Conservation (phyloP, 2,113 vertebrate species). For the Collichthys lucidus region DNA sequence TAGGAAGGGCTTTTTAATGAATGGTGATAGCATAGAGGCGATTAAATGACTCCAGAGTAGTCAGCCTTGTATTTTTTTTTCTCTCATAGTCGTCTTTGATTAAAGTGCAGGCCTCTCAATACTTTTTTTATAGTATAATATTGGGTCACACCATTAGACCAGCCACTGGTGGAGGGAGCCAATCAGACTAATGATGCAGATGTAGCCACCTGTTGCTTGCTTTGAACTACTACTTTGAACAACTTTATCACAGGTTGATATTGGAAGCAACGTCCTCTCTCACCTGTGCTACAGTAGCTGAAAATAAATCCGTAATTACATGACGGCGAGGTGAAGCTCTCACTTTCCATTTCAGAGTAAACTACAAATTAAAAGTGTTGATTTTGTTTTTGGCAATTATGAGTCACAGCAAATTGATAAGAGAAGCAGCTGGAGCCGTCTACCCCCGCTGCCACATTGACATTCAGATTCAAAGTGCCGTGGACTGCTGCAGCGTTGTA, state of each 20-base stretch:
- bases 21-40: slow-evolving; percentile 44
- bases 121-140: slow-evolving; percentile 23
- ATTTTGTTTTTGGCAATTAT: slow-evolving; percentile 9
- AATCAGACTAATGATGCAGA: slow-evolving; percentile 31
- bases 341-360: neutral
- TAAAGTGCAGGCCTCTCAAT: slow-evolving; percentile 37
- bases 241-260: neutral
- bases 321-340: neutral
- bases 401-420: neutral
- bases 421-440: neutral
- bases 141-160: slow-evolving; percentile 10
- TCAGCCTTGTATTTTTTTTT: slow-evolving; percentile 16
- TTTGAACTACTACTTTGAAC: slow-evolving; percentile 32
- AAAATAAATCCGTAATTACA: neutral
- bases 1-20: slow-evolving; percentile 64
- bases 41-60: slow-evolving; percentile 54
- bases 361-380: slow-evolving; percentile 7
- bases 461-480: neutral
- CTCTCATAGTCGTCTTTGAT: slow-evolving; percentile 36
- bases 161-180: slow-evolving; percentile 1
- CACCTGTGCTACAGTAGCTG: neutral
- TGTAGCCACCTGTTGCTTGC: slow-evolving; percentile 4
- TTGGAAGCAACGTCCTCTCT: neutral
- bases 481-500: neutral
- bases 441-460: neutral